phyloP scores from a whole-genome alignment of 2,888 invertebrate species.

The Pterobdella sp. region DNA sequence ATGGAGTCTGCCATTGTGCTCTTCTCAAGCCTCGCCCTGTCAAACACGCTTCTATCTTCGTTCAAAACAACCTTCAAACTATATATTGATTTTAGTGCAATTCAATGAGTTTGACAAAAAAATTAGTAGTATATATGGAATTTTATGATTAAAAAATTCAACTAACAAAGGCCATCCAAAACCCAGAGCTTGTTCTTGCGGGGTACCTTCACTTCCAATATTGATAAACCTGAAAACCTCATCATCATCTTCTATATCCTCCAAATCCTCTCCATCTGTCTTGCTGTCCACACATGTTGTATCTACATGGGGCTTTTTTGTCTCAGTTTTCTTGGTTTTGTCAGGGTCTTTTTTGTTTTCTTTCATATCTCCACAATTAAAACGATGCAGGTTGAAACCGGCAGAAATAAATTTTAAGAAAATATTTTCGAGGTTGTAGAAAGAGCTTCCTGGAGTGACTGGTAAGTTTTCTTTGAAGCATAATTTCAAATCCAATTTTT shows the following conservation, averaged over 20 bases:
- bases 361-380: not conserved
- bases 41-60: slow-evolving; percentile 7
- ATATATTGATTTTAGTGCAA: no score
- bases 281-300: not conserved
- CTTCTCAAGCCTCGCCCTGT: not conserved
- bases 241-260: not conserved
- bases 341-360: not conserved
- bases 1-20: slow-evolving; percentile 3
- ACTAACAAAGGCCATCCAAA: slow-evolving; percentile 2
- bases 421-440: not conserved
- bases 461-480: not conserved
- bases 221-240: not conserved
- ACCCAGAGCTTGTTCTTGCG: slow-evolving; percentile 1
- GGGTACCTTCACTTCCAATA: not conserved
- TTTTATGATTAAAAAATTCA: no score
- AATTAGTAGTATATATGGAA: no score
- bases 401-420: not conserved
- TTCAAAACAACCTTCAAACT: not conserved
- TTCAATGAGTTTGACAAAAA: no score
- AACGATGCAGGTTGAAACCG: not conserved
- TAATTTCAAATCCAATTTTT: slow-evolving; percentile 15
- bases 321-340: not conserved
- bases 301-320: not conserved
- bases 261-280: not conserved
- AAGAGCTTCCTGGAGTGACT: not conserved